Base-by-base conservation (phyloP, 2,888 invertebrate genomes). In the Melieria crassipennis region DNA sequence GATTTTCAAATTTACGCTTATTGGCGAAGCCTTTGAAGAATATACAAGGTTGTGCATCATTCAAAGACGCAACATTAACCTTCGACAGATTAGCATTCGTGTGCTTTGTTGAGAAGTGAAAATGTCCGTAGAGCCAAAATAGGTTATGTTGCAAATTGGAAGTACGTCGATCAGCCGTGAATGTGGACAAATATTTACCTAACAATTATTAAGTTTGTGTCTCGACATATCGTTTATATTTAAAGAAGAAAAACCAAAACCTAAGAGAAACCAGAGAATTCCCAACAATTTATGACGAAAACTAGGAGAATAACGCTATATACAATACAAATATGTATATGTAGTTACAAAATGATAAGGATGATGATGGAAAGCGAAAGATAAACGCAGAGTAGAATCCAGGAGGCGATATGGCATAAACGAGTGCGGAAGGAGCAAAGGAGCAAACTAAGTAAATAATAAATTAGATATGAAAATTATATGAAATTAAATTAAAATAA, bases 181-280 rank as follows among this genome's bases (percentile, higher is more conserved):
- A 30, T 30, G 30, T 30, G 30, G 30, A 30, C 30, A 30, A 30
- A 30, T 30, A 30, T 30, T 30, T 30, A 30, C 2, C 30, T 30
- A 30, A 30, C 7, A 50, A 72, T 56, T 77, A 78, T 78, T 78
- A 82, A 78, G 79, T 82, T 82, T 81, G 80, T 81, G 79, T 82
- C 81, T 81, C 81, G 77, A 82, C 81, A 82, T 82, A 82, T 82
- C 81, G 81, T 82, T 82, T 79, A 78, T 77, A 77, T 71, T 52
- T 65, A 52, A 52, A 55, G 43, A 52, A 65, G 3, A 52, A 52
- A 52, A 30, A 65, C 13, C 47, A 50, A 50, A 52, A 52, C 11
- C 52, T 52, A 13, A 7, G 30, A 30, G 30, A 30, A 30, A 30
- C 30, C 3, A 30, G 30, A 30, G 30, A 30, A 30, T 30, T 30